phyloP scores from a whole-genome alignment of 2,888 invertebrate species.

The Odontocerum albicorne region DNA sequence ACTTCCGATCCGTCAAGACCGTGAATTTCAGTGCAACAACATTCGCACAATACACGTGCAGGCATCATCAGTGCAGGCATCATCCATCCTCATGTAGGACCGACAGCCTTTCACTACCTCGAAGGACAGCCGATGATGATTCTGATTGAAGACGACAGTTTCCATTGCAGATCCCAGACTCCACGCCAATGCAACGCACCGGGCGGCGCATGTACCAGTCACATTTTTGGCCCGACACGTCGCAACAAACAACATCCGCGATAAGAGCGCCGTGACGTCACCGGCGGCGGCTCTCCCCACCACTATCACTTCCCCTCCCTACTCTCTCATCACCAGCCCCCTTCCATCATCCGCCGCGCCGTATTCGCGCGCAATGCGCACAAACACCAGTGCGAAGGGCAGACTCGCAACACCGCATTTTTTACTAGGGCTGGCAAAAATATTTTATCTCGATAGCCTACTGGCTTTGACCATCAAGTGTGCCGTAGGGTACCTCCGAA shows the following conservation, averaged over 20 bases:
- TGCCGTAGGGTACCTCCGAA: too few relatives aligned
- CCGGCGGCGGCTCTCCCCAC: slow-evolving; percentile 1
- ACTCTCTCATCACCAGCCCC: neutral
- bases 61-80: too few relatives aligned
- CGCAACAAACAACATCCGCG: neutral
- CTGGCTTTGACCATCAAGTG: too few relatives aligned
- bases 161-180: too few relatives aligned
- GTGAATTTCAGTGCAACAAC: too few relatives aligned
- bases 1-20: too few relatives aligned
- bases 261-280: neutral
- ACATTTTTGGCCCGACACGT: too few relatives aligned
- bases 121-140: neutral
- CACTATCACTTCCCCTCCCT: neutral
- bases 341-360: neutral
- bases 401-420: slow-evolving; percentile 14
- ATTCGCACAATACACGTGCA: too few relatives aligned
- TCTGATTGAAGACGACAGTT: too few relatives aligned
- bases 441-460: too few relatives aligned
- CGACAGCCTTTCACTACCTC: neutral
- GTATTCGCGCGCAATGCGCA: slow-evolving; percentile 33
- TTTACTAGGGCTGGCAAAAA: slow-evolving; percentile 40
- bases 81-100: too few relatives aligned
- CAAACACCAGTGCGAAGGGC: slow-evolving; percentile 24
- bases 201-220: neutral
- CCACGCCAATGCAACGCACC: neutral